Percentiles rank a stretch among this genome's conserved stretches.
These are phyloP conservation scores for Battus philenor DNA, from an alignment of 1,140 invertebrate species.

Conservation along the genomic window DNA sequence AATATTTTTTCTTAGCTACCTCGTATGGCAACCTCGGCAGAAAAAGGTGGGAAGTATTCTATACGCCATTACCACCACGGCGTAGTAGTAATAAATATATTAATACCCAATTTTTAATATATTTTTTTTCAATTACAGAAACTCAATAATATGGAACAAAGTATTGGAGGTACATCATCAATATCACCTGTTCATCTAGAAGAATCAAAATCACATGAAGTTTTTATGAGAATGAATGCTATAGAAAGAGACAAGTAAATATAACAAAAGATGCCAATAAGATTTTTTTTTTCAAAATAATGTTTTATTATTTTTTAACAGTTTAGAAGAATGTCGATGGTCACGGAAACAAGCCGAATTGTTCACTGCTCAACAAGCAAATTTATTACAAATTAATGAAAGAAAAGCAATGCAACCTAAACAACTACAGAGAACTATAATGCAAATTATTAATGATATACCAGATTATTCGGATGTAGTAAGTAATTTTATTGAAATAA, in stretches of 20 bases:
- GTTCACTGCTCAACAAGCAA: constrained; percentile 90
- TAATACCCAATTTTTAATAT: no score
- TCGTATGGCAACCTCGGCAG: no score
- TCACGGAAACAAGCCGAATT: constrained; percentile 91
- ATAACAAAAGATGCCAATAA: no score
- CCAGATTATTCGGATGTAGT: constrained; percentile 90
- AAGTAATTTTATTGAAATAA: constrained; percentile 44
- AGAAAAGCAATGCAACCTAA: constrained; percentile 85
- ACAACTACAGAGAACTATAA: constrained; percentile 85
- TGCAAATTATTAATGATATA: constrained; percentile 86
- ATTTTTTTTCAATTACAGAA: constrained; percentile 41
- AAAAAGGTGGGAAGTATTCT: no score
- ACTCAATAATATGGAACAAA: constrained; percentile 62
- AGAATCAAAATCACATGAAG: constrained; percentile 53
- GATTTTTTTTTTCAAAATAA: no score
- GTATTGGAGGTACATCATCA: constrained; percentile 21
- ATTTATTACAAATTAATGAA: constrained; percentile 87
- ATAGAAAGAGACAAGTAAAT: constrained; percentile 67
- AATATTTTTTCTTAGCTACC: no score
- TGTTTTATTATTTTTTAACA: constrained; percentile 34
- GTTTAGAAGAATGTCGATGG: constrained; percentile 80
- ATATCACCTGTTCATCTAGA: constrained; percentile 40
- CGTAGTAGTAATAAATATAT: no score
- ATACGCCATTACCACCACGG: no score
- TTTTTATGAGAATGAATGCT: constrained; percentile 58